phyloP scores from a whole-genome alignment of 1,140 invertebrate species.

The Augochlora pura region DNA sequence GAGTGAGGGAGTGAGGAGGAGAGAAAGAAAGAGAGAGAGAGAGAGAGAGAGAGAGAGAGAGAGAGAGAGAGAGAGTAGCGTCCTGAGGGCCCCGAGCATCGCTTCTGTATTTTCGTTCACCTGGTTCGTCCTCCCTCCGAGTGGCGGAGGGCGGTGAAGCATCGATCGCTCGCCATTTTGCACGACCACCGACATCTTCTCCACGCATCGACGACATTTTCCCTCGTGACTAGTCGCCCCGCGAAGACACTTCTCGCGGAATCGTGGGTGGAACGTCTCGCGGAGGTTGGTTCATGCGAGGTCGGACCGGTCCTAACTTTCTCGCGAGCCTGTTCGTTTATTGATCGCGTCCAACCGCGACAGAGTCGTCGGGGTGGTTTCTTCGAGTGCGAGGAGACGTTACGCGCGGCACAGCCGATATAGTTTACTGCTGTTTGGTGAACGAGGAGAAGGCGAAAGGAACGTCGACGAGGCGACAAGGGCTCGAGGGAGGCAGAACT shows the following conservation, averaged over 20 bases:
- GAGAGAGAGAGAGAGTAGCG: too few relatives aligned
- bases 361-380: too few relatives aligned
- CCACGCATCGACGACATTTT: constrained; percentile 62
- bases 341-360: too few relatives aligned
- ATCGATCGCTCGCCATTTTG: constrained; percentile 79
- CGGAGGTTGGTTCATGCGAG: neutral
- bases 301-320: too few relatives aligned
- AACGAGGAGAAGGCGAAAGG: neutral
- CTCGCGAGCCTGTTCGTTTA: too few relatives aligned
- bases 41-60: neutral
- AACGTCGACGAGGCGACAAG: too few relatives aligned
- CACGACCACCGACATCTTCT: constrained; percentile 62
- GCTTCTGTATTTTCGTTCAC: constrained; percentile 51
- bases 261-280: neutral
- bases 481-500: too few relatives aligned
- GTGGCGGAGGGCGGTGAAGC: constrained; percentile 50
- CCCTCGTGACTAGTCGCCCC: constrained; percentile 44
- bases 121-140: constrained; percentile 41
- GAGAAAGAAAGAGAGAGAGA: neutral
- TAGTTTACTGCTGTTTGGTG: too few relatives aligned
- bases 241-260: neutral
- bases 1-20: neutral
- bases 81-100: too few relatives aligned
- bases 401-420: too few relatives aligned
- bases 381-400: too few relatives aligned